Evolutionary conservation across 1,140 invertebrate genomes (phyloP), one percentile per base, ranked within the genome.

Genomic region (Watersipora subatra): DNA sequence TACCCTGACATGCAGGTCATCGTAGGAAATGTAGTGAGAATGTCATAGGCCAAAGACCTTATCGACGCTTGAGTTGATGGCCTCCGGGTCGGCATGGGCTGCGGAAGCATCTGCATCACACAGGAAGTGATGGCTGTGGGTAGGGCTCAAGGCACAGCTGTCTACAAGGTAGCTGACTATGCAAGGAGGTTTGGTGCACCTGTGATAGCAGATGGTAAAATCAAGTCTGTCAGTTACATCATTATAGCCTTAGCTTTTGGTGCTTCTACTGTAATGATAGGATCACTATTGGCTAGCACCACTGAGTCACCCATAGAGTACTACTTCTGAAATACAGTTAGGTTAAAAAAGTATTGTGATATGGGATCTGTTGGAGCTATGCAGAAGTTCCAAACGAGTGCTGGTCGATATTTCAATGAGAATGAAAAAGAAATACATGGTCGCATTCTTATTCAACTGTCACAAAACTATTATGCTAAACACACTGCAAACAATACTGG

Each of bases 111-210:
- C 72, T 99, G 96, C 77, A 99, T 98, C 56, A 99, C 96, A 2
- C 95, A 98, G 82, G 95, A 98, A 85, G 95, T 99, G 0, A 99
- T 98, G 94, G 97, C 96, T 2, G 96, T 97, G 66, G 97, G 97
- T 2, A 85, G 97, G 65, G 90, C 96, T 0, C 97, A 99, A 80
- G 86, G 80, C 7, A 83, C 82, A 57, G 79, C 79, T 7, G 78
- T 80, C 1, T 80, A 80, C 66, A 75, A 78, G 63, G 93, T 97
- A 0, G 84, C 93, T 2, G 88, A 91, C 67, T 99, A 93, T 83
- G 92, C 96, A 1, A 82, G 86, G 61, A 83, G 86, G 69, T 92
- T 89, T 80, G 90, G 89, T 63, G 87, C 99, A 25, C 97, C 97
- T 0, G 87, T 98, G 0, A 95, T 99, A 73, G 97, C 96, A 22